phyloP scores from a whole-genome alignment of 2,113 vertebrate genomes.

The Gallinago media region DNA sequence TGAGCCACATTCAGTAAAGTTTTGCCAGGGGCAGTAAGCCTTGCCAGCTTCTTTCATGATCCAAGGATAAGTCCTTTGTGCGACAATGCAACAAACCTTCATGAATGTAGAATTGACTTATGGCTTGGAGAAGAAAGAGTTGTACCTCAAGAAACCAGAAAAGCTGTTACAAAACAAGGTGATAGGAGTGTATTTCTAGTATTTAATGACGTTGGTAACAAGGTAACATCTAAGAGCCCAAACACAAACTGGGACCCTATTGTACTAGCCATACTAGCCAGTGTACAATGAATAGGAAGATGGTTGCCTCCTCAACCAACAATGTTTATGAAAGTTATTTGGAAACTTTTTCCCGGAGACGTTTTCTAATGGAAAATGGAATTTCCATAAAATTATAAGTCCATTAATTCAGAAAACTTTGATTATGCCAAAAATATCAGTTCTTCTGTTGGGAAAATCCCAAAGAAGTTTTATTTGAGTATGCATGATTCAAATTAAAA shows the following conservation, averaged over 20 bases:
- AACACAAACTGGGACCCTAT: background rate
- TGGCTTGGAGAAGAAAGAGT: background rate
- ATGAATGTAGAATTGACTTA: background rate
- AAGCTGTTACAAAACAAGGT: background rate
- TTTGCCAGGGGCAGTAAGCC: background rate
- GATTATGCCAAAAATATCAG: background rate
- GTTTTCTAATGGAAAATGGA: background rate
- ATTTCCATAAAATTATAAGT: constrained; percentile 7
- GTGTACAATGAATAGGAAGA: background rate
- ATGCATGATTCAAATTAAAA: background rate
- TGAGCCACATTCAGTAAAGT: background rate
- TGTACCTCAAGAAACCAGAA: background rate
- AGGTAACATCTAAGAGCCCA: background rate
- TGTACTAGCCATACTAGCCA: too few species aligned
- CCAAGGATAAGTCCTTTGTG: background rate
- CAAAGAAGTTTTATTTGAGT: background rate
- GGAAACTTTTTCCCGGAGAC: background rate
- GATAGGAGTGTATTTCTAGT: background rate
- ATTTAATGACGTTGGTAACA: background rate
- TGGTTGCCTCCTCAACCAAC: background rate
- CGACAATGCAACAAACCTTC: background rate
- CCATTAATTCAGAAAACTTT: background rate
- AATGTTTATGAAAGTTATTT: background rate
- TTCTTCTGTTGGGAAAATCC: background rate
- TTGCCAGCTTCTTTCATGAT: background rate